Evolutionary conservation across 2,888 invertebrate genomes (phyloP).

Genomic region (Tinea pellionella): DNA sequence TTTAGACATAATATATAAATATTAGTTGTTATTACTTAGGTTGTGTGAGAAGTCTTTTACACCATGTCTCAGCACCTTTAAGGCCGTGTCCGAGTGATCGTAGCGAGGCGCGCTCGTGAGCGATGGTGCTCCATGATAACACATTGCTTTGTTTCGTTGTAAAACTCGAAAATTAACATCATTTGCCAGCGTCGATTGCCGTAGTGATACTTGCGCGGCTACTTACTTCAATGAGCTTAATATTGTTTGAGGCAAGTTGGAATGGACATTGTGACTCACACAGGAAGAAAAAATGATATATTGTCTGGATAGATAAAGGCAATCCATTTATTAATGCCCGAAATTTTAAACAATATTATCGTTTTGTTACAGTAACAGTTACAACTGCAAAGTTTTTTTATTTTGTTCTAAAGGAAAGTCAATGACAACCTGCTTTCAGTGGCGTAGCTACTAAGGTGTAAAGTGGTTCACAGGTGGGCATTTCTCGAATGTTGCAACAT

Average conservation of each 20-base stretch:
- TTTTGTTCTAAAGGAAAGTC: no score
- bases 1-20: background rate
- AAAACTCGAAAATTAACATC: constrained; percentile 67
- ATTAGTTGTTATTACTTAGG: background rate
- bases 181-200: constrained; percentile 63
- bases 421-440: no score
- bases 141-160: constrained; percentile 63
- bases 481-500: no score
- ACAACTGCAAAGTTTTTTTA: no score
- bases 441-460: no score
- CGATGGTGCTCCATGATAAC: constrained; percentile 52
- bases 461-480: no score
- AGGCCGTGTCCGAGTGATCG: constrained; percentile 32
- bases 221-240: constrained; percentile 11
- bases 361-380: no score
- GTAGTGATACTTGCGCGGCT: constrained; percentile 32
- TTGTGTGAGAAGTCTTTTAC: background rate
- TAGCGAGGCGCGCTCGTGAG: constrained; percentile 48
- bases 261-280: background rate
- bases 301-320: no score
- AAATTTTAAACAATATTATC: no score
- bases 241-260: background rate
- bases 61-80: background rate
- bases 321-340: no score
- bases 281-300: no score